Evolutionary conservation across 2,888 invertebrate genomes (phyloP).

Genomic region (Ochropleura plecta): DNA sequence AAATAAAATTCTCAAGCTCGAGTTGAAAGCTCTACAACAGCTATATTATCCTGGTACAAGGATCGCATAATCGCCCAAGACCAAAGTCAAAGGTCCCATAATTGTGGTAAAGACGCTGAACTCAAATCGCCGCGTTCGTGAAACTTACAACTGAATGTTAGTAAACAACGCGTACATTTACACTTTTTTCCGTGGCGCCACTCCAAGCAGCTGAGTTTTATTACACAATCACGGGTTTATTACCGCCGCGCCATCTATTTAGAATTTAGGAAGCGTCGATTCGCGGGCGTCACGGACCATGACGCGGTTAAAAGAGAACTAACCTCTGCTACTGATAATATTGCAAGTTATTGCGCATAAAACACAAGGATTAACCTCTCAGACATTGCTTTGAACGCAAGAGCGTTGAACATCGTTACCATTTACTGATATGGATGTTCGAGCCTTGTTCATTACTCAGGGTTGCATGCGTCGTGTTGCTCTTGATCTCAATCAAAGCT

Average conservation of each 20-base stretch:
- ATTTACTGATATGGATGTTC: slow-evolving; percentile 27
- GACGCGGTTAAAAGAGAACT: slow-evolving; percentile 53
- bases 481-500: slow-evolving; percentile 34
- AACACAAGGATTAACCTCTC: slow-evolving; percentile 37
- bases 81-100: slow-evolving; percentile 75
- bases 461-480: slow-evolving; percentile 1
- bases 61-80: slow-evolving; percentile 62
- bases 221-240: slow-evolving; percentile 82
- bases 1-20: slow-evolving; percentile 71
- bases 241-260: slow-evolving; percentile 75
- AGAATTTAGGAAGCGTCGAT: slow-evolving; percentile 74
- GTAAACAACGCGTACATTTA: slow-evolving; percentile 82
- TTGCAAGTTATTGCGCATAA: slow-evolving; percentile 36
- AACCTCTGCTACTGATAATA: slow-evolving; percentile 31
- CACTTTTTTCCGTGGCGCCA: slow-evolving; percentile 78
- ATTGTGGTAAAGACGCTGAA: slow-evolving; percentile 69
- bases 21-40: slow-evolving; percentile 64
- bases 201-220: slow-evolving; percentile 82
- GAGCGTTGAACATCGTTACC: slow-evolving; percentile 19
- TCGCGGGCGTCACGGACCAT: slow-evolving; percentile 62
- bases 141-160: slow-evolving; percentile 78
- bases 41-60: slow-evolving; percentile 66
- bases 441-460: slow-evolving; percentile 10
- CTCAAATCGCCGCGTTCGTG: slow-evolving; percentile 61
- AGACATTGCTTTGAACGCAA: slow-evolving; percentile 12